Base-by-base conservation (phyloP, 2,888 invertebrate species). In the Erebia palarica region DNA sequence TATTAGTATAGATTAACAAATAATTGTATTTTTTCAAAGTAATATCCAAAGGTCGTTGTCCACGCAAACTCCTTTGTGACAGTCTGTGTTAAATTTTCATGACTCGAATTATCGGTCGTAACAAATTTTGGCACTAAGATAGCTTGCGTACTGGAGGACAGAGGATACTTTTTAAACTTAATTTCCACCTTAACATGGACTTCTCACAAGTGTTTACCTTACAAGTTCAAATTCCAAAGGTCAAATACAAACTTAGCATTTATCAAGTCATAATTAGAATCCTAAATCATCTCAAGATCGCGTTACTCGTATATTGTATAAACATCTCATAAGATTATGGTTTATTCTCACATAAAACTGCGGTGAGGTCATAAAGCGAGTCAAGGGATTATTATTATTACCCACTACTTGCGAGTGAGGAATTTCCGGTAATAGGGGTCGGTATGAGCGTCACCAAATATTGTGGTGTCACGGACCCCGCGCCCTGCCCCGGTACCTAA, bases 401-500 rank as follows among this genome's bases (percentile, higher is more conserved):
- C 83, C 81, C 81, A 81, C 81, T 85, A 83, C 80, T 78, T 79
- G 81, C 80, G 78, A 68, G 84, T 82, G 83, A 89, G 87, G 91
- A 91, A 91, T 90, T 85, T 82, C 77, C 79, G 75, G 83, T 87
- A 87, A 88, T 90, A 89, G 88, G 87, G 86, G 86, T 79, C 76
- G 82, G 81, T 81, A 83, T 83, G 82, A 84, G 83, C 80, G 79
- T 79, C 80, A 81, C 84, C 84, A 82, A 87, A 90, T 90, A 89
- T 90, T 86, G 87, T 86, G 86, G 75, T 82, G 86, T 87, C 89
- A 87, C 83, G 78, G 70, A 75, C 64, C 75, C 74, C 74, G 75
- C 74, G 77, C 79, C 80, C 81, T 79, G 79, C 82, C 79, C 81
- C 78, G 77, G 79, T 85, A 60, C 42, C 42, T 60, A 84, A 84